These are phyloP conservation scores for Calephelis perditalis DNA, from an alignment of 2,888 invertebrate species.

Conservation along the genomic window DNA sequence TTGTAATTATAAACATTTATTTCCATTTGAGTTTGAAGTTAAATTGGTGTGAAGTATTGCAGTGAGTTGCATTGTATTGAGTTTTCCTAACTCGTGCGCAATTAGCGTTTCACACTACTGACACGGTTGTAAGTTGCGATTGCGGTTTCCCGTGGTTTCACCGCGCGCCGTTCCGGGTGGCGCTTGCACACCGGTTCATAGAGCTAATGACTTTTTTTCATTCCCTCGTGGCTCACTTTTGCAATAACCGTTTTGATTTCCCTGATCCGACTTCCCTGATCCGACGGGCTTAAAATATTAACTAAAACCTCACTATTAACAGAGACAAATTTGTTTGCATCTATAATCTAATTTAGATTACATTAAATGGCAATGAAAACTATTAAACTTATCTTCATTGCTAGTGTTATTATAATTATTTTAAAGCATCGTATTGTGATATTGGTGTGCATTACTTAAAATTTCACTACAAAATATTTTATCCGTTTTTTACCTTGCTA, in stretches of 20 bases:
- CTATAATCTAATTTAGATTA: not conserved
- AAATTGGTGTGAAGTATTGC: constrained; percentile 19
- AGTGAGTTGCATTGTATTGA: constrained; percentile 27
- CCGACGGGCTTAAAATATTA: not conserved
- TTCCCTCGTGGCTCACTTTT: constrained; percentile 43
- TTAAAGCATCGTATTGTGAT: too few relatives aligned
- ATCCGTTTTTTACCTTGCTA: constrained; percentile 3
- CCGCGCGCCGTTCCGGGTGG: constrained; percentile 74
- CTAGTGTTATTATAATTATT: not conserved
- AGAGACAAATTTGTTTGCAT: not conserved
- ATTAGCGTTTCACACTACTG: constrained; percentile 77
- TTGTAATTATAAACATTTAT: constrained; percentile 3
- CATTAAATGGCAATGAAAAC: not conserved
- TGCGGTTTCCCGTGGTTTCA: constrained; percentile 76
- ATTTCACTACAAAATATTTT: too few relatives aligned
- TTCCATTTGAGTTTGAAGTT: constrained; percentile 8
- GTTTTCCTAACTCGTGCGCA: constrained; percentile 55
- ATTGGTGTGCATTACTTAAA: too few relatives aligned
- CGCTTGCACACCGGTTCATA: constrained; percentile 63
- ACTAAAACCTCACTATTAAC: not conserved
- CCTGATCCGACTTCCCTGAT: constrained; percentile 17
- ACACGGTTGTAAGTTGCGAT: constrained; percentile 72
- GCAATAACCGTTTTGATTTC: constrained; percentile 31
- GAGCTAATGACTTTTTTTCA: constrained; percentile 54
- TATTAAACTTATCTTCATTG: not conserved